phyloP scores from a whole-genome alignment of 2,113 vertebrate genomes.

The Proterorhinus semilunaris region DNA sequence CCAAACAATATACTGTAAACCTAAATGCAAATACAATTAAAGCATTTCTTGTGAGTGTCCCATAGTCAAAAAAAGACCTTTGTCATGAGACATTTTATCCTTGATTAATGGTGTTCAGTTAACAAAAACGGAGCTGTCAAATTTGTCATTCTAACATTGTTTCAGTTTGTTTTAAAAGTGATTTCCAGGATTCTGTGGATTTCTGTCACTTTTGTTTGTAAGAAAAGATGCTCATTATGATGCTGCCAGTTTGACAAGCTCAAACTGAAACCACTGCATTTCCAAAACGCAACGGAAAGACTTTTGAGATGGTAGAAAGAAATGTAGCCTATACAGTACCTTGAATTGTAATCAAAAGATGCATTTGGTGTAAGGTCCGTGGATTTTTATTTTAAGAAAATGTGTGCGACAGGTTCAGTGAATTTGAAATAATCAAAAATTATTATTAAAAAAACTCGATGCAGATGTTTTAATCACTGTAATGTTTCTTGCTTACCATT shows the following conservation, averaged over 20 bases:
- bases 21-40: conserved; percentile 7
- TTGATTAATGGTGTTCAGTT: too few relatives aligned
- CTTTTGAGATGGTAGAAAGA: too few relatives aligned
- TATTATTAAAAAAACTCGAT: background rate
- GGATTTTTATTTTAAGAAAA: conserved; percentile 9
- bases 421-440: conserved; percentile 18
- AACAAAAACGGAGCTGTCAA: background rate
- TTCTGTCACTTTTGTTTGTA: background rate
- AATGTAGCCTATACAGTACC: too few relatives aligned
- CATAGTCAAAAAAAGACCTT: background rate
- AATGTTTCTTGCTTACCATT: conserved; percentile 19
- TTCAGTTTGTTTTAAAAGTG: background rate
- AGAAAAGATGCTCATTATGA: conserved; percentile 4
- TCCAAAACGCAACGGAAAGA: background rate
- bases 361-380: background rate
- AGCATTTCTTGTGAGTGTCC: background rate
- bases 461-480: conserved; percentile 20
- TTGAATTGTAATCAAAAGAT: background rate
- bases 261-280: background rate
- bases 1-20: conserved; percentile 4
- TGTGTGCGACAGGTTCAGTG: conserved; percentile 4
- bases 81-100: background rate
- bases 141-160: background rate
- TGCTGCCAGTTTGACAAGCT: background rate
- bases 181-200: background rate